Conservation (phyloP, 2,888 invertebrate species). For the Chloroclysta siterata region DNA sequence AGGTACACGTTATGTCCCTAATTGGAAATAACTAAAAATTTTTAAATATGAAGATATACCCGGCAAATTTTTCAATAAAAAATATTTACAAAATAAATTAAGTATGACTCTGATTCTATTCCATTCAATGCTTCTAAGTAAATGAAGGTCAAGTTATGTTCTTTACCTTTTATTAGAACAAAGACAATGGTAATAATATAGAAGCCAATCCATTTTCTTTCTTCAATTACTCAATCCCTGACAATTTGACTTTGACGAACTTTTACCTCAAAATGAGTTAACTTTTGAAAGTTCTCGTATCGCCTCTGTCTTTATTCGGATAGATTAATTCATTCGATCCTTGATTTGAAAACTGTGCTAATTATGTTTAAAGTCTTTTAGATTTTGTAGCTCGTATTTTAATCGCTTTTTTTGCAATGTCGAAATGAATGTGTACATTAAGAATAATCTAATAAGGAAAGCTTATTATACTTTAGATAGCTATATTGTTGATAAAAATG, state of each 20-base stretch:
- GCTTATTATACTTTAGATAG: no score
- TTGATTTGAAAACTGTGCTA: not conserved
- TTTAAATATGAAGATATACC: no score
- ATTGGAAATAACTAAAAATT: no score
- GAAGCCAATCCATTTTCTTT: conserved; percentile 11
- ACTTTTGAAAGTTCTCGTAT: conserved; percentile 6
- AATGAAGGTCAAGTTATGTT: not conserved
- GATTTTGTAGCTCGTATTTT: not conserved
- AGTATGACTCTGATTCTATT: no score
- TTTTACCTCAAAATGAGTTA: conserved; percentile 14
- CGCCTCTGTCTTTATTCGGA: not conserved
- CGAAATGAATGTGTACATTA: no score
- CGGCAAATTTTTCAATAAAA: no score
- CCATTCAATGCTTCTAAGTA: no score
- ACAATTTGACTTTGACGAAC: conserved; percentile 17
- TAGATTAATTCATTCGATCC: not conserved
- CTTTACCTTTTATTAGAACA: not conserved
- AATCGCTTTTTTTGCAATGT: no score
- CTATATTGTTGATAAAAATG: no score
- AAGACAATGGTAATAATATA: not conserved
- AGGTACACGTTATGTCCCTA: no score
- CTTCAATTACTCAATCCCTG: conserved; percentile 7
- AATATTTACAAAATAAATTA: no score
- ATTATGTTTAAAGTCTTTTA: not conserved
- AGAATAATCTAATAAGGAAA: no score